Percentiles rank a stretch among this genome's conserved stretches.
Evolutionary conservation across 53 echinoderm and acorn worm species (phyloP).

Genomic region (Henricia sp.): DNA sequence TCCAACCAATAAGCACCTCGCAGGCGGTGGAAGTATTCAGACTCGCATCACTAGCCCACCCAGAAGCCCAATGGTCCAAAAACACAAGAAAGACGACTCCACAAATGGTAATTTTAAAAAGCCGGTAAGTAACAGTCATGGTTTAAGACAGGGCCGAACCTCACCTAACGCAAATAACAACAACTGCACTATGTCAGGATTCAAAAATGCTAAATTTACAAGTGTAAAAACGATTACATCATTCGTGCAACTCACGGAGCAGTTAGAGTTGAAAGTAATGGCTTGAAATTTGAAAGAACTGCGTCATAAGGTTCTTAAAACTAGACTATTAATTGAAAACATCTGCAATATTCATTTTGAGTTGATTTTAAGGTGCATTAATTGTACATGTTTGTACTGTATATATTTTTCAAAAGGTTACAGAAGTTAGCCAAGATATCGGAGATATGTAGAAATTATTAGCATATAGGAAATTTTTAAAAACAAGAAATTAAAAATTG

Average conservation of each 20-base stretch:
- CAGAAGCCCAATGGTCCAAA: constrained; percentile 42
- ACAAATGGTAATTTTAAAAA: constrained; percentile 43
- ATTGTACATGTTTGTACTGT: too few relatives aligned
- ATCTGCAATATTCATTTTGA: too few relatives aligned
- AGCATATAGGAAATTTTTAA: too few relatives aligned
- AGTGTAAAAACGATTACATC: constrained; percentile 23
- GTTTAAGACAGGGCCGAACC: constrained; percentile 40
- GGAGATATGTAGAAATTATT: too few relatives aligned
- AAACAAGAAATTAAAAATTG: too few relatives aligned
- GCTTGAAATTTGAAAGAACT: too few relatives aligned
- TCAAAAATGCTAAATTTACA: neutral
- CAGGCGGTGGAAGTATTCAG: constrained; percentile 27
- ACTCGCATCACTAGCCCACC: constrained; percentile 38
- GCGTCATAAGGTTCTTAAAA: too few relatives aligned
- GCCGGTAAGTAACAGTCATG: neutral
- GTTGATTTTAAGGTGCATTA: too few relatives aligned
- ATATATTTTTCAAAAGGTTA: too few relatives aligned
- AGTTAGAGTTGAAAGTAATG: constrained; percentile 37
- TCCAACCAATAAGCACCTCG: constrained; percentile 43
- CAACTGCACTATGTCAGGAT: constrained; percentile 10
- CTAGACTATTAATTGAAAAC: too few relatives aligned
- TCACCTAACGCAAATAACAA: constrained; percentile 63
- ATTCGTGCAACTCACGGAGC: neutral
- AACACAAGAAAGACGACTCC: constrained; percentile 53
- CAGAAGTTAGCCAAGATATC: too few relatives aligned